Evolutionary conservation across 2,888 invertebrate genomes (phyloP).

Genomic region (Oscheius sp.): DNA sequence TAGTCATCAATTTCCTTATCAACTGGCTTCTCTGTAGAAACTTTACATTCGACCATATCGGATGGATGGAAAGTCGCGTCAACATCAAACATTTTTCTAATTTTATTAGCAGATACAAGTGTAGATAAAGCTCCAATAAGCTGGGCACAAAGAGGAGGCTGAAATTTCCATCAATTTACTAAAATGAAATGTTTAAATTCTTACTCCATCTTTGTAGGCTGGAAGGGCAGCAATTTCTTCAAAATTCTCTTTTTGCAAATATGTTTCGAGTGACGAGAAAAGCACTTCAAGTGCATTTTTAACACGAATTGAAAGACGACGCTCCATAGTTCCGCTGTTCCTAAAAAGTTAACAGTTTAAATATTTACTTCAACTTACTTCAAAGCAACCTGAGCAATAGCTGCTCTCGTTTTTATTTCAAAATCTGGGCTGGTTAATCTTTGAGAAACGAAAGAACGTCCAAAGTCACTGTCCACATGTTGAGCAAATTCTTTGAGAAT

Average conservation of each 20-base stretch:
- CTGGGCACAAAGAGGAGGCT: slow-evolving; percentile 57
- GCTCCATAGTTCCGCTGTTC: slow-evolving; percentile 30
- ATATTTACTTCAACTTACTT: slow-evolving; percentile 34
- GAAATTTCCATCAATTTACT: no score
- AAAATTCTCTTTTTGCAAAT: slow-evolving; percentile 40
- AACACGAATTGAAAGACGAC: slow-evolving; percentile 29
- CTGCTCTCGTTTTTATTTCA: slow-evolving; percentile 44
- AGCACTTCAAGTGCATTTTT: slow-evolving; percentile 39
- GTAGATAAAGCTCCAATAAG: slow-evolving; percentile 59
- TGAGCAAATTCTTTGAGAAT: slow-evolving; percentile 55
- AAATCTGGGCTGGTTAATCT: slow-evolving; percentile 43
- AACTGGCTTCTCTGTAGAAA: slow-evolving; percentile 17
- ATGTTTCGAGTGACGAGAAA: slow-evolving; percentile 40
- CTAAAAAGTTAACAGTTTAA: slow-evolving; percentile 15
- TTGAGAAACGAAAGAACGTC: slow-evolving; percentile 56
- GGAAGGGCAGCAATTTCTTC: slow-evolving; percentile 31
- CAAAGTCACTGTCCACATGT: slow-evolving; percentile 66
- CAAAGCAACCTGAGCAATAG: slow-evolving; percentile 53
- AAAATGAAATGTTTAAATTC: slow-evolving; percentile 15
- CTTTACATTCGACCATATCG: slow-evolving; percentile 26
- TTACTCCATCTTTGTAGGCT: slow-evolving; percentile 52
- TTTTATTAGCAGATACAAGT: slow-evolving; percentile 33
- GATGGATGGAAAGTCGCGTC: slow-evolving; percentile 45
- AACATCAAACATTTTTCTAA: slow-evolving; percentile 50
- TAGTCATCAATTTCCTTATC: not conserved